These are phyloP conservation scores for Ruditapes philippinarum DNA, from an alignment of 1,140 invertebrate genomes.

Conservation along the genomic window DNA sequence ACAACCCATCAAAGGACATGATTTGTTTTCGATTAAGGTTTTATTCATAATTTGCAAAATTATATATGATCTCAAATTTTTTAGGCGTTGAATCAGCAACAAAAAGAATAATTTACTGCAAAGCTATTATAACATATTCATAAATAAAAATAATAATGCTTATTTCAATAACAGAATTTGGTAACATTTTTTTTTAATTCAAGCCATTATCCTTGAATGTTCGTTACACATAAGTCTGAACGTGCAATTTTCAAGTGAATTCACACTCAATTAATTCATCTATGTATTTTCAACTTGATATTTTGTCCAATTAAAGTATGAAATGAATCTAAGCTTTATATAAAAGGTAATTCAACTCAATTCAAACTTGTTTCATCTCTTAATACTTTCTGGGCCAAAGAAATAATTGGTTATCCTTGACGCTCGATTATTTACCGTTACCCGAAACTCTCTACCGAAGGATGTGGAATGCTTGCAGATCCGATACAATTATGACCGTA, in stretches of 20 bases:
- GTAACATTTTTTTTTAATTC: slow-evolving; percentile 29
- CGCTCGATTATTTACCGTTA: slow-evolving; percentile 49
- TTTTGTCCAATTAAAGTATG: slow-evolving; percentile 26
- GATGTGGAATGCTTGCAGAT: slow-evolving; percentile 7
- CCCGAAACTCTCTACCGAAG: slow-evolving; percentile 42
- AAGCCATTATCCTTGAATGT: slow-evolving; percentile 53
- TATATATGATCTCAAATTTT: not conserved
- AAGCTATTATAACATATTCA: slow-evolving; percentile 11
- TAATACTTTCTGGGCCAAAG: not conserved
- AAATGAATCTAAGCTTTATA: slow-evolving; percentile 47
- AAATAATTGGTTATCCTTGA: slow-evolving; percentile 52
- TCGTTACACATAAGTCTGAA: slow-evolving; percentile 3
- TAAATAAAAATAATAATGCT: slow-evolving; percentile 42
- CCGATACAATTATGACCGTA: not conserved
- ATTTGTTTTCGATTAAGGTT: slow-evolving; percentile 18
- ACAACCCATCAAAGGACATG: not conserved
- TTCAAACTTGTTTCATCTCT: slow-evolving; percentile 49
- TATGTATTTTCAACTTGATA: not conserved
- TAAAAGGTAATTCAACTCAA: slow-evolving; percentile 53
- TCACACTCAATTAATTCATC: slow-evolving; percentile 46
- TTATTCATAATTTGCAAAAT: slow-evolving; percentile 27
- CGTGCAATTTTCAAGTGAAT: slow-evolving; percentile 39
- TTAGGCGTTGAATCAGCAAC: slow-evolving; percentile 22
- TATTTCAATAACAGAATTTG: slow-evolving; percentile 43
- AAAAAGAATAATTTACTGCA: slow-evolving; percentile 20